A percentile compares a stretch with the other conserved stretches of the same genome.
Evolutionary conservation across 2,888 invertebrate species (phyloP).

Genomic region (Drosophila percnosoma): DNA sequence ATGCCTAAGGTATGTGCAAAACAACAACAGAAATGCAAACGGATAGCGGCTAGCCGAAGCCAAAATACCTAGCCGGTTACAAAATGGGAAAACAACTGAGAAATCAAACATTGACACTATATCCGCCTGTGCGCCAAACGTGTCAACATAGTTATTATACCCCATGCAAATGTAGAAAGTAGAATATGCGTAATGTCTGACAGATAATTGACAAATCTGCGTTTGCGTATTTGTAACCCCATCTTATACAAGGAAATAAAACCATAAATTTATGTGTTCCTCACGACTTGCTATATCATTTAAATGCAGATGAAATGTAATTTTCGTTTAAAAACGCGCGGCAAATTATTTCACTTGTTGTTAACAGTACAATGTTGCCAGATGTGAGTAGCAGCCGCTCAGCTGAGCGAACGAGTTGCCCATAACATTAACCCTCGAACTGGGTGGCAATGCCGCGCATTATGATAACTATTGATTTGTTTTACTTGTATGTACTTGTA

Average conservation of each 20-base stretch:
- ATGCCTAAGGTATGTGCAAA: slow-evolving; percentile 37
- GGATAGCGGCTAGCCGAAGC: slow-evolving; percentile 25
- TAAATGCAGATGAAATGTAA: background rate
- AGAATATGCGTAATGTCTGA: slow-evolving; percentile 18
- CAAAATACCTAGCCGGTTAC: slow-evolving; percentile 19
- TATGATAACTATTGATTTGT: slow-evolving; percentile 61
- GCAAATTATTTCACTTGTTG: slow-evolving; percentile 39
- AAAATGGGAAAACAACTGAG: background rate
- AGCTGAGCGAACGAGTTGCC: slow-evolving; percentile 43
- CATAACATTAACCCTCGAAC: background rate
- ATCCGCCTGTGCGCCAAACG: background rate
- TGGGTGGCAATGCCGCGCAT: slow-evolving; percentile 29
- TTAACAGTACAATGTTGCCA: slow-evolving; percentile 39
- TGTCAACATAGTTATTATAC: background rate
- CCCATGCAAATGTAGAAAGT: background rate
- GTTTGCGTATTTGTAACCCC: slow-evolving; percentile 9
- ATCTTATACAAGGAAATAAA: slow-evolving; percentile 8
- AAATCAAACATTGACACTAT: background rate
- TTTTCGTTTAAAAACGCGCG: slow-evolving; percentile 15
- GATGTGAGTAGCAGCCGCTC: background rate
- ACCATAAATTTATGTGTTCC: background rate
- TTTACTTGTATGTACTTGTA: slow-evolving; percentile 52
- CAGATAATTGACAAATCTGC: slow-evolving; percentile 41
- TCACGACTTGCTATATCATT: background rate
- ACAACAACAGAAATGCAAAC: slow-evolving; percentile 22